Conservation (phyloP, 2,797 vertebrate species). For the Coreius guichenoti region DNA sequence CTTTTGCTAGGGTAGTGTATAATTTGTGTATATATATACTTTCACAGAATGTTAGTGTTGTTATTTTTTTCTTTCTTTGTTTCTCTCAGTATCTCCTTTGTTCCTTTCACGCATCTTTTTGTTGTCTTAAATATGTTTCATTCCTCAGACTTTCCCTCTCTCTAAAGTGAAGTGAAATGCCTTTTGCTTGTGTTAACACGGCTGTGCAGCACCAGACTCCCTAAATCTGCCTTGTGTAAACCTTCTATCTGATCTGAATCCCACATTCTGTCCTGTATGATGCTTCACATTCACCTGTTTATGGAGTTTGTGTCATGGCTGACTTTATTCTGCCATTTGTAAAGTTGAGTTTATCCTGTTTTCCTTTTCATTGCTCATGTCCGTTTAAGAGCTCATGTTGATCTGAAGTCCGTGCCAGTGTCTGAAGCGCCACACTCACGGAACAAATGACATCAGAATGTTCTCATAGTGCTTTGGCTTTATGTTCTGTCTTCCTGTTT, state of each 20-base stretch:
- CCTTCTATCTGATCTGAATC: not conserved
- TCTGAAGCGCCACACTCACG: not conserved
- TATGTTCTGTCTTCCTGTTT: conserved; percentile 34
- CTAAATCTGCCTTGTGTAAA: not conserved
- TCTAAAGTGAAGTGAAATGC: conserved; percentile 21
- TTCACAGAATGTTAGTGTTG: conserved; percentile 21
- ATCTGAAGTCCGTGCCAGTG: not conserved
- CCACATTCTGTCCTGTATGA: not conserved
- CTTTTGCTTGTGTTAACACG: conserved; percentile 73
- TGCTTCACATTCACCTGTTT: not conserved
- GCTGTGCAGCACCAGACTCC: conserved; percentile 57
- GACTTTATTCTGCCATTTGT: not conserved
- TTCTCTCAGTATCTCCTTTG: conserved; percentile 38
- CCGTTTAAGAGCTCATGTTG: not conserved
- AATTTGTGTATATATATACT: conserved; percentile 8
- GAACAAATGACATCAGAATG: not conserved
- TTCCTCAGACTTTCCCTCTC: conserved; percentile 13
- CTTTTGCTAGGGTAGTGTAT: not conserved
- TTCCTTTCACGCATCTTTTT: conserved; percentile 41
- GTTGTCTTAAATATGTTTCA: not conserved
- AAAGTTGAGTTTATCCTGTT: not conserved
- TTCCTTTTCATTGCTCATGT: not conserved
- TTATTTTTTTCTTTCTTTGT: conserved; percentile 9
- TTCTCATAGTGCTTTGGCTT: not conserved
- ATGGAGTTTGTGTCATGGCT: not conserved